Conservation (phyloP, 2,888 invertebrate species). For the Euproctis similis region DNA sequence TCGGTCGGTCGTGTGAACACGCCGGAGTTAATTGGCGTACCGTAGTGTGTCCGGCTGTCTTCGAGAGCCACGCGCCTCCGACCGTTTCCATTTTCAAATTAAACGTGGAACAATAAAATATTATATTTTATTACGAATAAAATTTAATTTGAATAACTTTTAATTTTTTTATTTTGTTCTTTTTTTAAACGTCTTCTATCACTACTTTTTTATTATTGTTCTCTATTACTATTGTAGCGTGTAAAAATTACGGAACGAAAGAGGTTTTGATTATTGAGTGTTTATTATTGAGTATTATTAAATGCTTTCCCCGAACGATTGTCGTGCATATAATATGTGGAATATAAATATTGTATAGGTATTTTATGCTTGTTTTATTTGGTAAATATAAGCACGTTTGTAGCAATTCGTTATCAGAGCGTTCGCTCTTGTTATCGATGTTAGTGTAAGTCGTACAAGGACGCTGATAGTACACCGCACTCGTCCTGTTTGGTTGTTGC, state of each 20-base stretch:
- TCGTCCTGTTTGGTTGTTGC: conserved; percentile 32
- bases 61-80: conserved; percentile 58
- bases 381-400: conserved; percentile 28
- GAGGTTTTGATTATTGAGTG: too few relatives aligned
- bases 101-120: conserved; percentile 48
- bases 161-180: too few relatives aligned
- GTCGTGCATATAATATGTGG: too few relatives aligned
- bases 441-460: conserved; percentile 59
- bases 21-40: conserved; percentile 68
- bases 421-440: conserved; percentile 46
- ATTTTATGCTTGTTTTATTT: too few relatives aligned
- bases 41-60: conserved; percentile 61
- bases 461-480: conserved; percentile 42
- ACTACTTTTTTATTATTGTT: too few relatives aligned
- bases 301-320: too few relatives aligned
- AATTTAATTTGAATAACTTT: conserved; percentile 13
- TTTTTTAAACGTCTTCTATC: too few relatives aligned
- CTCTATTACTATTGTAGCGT: too few relatives aligned
- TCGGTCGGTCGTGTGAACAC: conserved; percentile 59
- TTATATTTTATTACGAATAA: conserved; percentile 27
- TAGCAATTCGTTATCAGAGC: conserved; percentile 38
- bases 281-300: too few relatives aligned
- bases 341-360: conserved; percentile 14
- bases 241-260: conserved; percentile 17
- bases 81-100: conserved; percentile 48